These are phyloP conservation scores for Saxicola maurus DNA, from an alignment of 2,797 vertebrate genomes.

Conservation along the genomic window DNA sequence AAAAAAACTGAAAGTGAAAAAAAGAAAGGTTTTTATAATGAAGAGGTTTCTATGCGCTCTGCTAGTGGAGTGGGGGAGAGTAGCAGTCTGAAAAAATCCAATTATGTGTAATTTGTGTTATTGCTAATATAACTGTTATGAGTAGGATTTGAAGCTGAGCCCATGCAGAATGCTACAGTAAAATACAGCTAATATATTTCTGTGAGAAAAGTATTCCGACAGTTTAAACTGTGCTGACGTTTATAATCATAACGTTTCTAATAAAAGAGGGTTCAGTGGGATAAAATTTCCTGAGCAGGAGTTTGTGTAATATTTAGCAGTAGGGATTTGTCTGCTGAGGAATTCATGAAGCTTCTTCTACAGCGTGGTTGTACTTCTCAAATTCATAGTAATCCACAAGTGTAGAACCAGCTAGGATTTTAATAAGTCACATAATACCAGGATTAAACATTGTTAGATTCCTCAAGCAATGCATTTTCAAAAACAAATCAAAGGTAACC, in stretches of 20 bases:
- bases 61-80: background rate
- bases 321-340: constrained; percentile 66
- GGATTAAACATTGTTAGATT: constrained; percentile 37
- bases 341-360: constrained; percentile 18
- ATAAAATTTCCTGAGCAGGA: constrained; percentile 64
- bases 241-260: constrained; percentile 68
- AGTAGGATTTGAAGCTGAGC: constrained; percentile 67
- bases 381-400: constrained; percentile 14
- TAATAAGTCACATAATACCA: constrained; percentile 46
- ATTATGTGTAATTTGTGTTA: constrained; percentile 56
- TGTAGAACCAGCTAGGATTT: background rate
- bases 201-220: constrained; percentile 46
- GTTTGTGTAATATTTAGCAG: constrained; percentile 50
- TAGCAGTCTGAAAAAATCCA: constrained; percentile 6
- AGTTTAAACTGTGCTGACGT: constrained; percentile 58
- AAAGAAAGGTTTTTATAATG: background rate
- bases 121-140: constrained; percentile 58
- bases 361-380: background rate
- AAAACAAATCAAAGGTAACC: constrained; percentile 25
- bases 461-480: constrained; percentile 2
- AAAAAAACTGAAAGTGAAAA: background rate
- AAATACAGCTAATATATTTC: constrained; percentile 65
- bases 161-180: constrained; percentile 58
- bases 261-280: constrained; percentile 58
- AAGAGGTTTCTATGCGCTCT: background rate